These are phyloP conservation scores for Chondrosia reniformis DNA, from an alignment of 37 sponge, comb jelly and placozoan genomes.

Conservation along the genomic window DNA sequence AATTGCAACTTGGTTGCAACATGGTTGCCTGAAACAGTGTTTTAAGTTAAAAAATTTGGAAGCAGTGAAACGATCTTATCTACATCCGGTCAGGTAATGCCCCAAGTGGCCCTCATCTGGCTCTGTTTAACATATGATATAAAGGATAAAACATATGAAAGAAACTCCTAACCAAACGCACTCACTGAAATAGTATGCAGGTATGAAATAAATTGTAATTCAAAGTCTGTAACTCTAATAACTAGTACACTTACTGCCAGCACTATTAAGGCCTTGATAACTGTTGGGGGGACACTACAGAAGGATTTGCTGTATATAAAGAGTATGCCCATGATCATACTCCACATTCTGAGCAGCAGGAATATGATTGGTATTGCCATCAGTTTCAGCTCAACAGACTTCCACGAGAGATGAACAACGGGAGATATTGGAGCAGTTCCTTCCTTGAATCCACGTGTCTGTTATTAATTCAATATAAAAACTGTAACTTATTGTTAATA, in stretches of 20 bases:
- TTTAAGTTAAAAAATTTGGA: too few species aligned
- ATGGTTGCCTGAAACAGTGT: too few species aligned
- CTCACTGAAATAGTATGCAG: too few species aligned
- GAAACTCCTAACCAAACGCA: too few species aligned
- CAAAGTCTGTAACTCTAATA: background rate
- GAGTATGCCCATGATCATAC: slow-evolving; percentile 2
- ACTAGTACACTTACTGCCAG: slow-evolving; percentile 24
- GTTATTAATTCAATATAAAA: too few species aligned
- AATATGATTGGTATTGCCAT: slow-evolving; percentile 62
- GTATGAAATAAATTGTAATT: background rate
- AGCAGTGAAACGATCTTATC: too few species aligned
- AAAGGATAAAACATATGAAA: too few species aligned
- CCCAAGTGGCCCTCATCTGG: background rate
- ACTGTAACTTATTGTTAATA: too few species aligned
- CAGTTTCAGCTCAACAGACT: slow-evolving; percentile 52
- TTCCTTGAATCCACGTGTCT: too few species aligned
- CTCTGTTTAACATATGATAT: too few species aligned
- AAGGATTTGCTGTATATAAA: slow-evolving; percentile 20
- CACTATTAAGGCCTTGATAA: background rate
- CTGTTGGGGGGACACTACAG: background rate
- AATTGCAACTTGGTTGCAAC: too few species aligned
- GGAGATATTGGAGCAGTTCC: slow-evolving; percentile 5
- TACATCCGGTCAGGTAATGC: too few species aligned
- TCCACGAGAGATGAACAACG: background rate
- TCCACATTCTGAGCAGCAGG: slow-evolving; percentile 54